Conservation (phyloP, 2,113 vertebrate species). For the Vidua chalybeata region DNA sequence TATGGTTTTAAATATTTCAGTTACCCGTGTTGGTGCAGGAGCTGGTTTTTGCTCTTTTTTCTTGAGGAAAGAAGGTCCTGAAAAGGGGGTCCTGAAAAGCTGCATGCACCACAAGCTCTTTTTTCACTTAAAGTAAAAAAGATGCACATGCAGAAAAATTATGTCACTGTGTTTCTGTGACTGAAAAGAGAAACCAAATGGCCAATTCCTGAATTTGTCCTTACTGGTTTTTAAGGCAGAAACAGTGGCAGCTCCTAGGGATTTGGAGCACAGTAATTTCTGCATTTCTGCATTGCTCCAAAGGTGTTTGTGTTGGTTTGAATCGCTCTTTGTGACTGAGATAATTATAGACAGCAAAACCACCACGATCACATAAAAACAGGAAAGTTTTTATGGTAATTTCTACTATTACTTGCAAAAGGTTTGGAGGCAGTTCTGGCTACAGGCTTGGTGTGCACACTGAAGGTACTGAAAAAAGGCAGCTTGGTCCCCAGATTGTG, state of each 20-base stretch:
- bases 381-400: neutral
- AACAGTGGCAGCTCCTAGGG: neutral
- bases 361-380: neutral
- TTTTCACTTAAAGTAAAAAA: neutral
- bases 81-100: neutral
- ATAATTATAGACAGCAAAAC: neutral
- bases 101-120: neutral
- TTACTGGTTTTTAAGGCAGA: neutral
- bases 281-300: neutral
- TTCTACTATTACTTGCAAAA: neutral
- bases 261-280: neutral
- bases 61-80: neutral
- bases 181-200: neutral
- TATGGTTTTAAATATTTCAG: constrained; percentile 20
- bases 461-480: neutral
- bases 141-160: neutral
- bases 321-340: neutral
- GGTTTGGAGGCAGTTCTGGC: neutral
- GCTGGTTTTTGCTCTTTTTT: neutral
- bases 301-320: neutral
- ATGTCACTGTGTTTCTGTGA: neutral
- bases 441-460: neutral
- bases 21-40: neutral
- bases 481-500: neutral
- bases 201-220: neutral